Evolutionary conservation across 2,797 vertebrate species (phyloP).

Genomic region (Megaceryle alcyon): DNA sequence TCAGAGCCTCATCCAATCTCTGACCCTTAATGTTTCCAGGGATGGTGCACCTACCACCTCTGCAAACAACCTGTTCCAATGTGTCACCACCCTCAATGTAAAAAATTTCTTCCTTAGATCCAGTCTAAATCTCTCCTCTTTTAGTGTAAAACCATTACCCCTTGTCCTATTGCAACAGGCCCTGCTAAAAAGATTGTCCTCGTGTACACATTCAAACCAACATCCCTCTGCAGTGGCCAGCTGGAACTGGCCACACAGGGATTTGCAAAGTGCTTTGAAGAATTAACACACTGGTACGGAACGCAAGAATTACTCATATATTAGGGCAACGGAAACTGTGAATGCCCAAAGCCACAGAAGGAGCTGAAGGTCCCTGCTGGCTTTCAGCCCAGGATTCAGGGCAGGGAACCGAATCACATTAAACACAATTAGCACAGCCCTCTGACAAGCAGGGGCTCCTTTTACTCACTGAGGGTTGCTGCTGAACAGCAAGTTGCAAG

Average conservation of each 20-base stretch:
- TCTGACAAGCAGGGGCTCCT: not conserved
- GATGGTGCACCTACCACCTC: not conserved
- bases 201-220: not conserved
- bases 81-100: not conserved
- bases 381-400: not conserved
- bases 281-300: conserved; percentile 8
- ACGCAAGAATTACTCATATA: not conserved
- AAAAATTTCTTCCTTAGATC: not conserved
- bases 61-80: not conserved
- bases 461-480: not conserved
- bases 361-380: not conserved
- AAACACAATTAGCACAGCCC: not conserved
- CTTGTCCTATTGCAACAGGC: not conserved
- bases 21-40: not conserved
- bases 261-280: conserved; percentile 37
- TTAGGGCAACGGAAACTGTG: not conserved
- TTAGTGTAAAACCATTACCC: not conserved
- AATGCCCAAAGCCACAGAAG: not conserved
- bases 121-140: not conserved
- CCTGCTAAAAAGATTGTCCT: not conserved
- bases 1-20: not conserved
- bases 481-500: not conserved
- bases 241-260: not conserved
- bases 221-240: not conserved
- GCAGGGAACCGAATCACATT: not conserved